A percentile compares a stretch with the other conserved stretches of the same genome.
Conservation (phyloP, 30 jellyfish, hydroid and myxozoan genomes). For the Cassiopea andromeda region DNA sequence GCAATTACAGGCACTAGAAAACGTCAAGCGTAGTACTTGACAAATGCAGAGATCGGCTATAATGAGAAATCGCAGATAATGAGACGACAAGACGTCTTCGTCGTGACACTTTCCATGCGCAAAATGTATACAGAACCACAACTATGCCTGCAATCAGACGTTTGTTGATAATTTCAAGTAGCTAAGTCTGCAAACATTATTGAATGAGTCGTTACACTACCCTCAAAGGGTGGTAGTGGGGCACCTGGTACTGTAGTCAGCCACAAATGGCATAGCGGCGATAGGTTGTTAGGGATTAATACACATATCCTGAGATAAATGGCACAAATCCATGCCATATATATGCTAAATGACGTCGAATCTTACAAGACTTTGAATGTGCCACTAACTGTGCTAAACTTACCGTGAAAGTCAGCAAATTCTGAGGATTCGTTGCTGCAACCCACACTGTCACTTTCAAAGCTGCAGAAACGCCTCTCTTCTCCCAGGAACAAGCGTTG, state of each 20-base stretch:
- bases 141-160: neutral
- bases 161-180: neutral
- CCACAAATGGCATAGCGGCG: neutral
- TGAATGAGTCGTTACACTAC: neutral
- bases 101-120: constrained; percentile 7
- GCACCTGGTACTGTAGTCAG: no score
- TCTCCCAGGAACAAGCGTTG: neutral
- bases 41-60: neutral
- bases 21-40: constrained; percentile 12
- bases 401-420: neutral
- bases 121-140: neutral
- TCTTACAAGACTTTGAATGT: neutral
- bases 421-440: neutral
- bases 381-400: neutral
- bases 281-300: neutral
- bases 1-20: constrained; percentile 9
- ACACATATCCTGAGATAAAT: neutral
- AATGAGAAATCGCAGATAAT: neutral
- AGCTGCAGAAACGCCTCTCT: constrained; percentile 34
- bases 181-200: neutral
- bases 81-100: constrained; percentile 35
- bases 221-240: no score
- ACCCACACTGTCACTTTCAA: neutral
- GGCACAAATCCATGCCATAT: neutral
- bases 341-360: neutral